Evolutionary conservation across 2,888 invertebrate species (phyloP).

Genomic region (Tetranychus truncatus): DNA sequence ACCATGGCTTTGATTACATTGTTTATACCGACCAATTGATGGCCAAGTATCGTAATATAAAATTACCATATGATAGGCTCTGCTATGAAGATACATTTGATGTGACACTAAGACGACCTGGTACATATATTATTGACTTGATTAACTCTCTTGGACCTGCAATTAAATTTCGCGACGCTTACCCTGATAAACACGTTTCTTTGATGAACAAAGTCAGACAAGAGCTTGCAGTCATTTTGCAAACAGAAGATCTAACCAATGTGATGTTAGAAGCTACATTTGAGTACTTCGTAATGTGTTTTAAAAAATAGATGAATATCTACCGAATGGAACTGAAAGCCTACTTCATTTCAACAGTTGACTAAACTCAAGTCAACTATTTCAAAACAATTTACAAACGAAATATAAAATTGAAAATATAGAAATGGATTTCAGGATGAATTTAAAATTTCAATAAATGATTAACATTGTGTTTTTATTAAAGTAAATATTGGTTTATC

Average conservation of each 20-base stretch:
- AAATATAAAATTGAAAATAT: no score
- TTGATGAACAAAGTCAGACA: neutral
- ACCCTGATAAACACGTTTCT: neutral
- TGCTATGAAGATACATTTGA: neutral
- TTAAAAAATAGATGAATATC: neutral
- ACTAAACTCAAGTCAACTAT: no score
- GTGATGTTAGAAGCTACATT: neutral
- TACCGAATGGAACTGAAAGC: no score
- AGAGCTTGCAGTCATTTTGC: neutral
- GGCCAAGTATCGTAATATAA: neutral
- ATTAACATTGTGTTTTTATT: no score
- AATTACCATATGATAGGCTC: neutral
- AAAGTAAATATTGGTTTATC: no score
- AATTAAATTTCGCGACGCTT: neutral
- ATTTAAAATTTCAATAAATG: no score
- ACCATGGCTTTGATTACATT: neutral
- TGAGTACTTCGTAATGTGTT: neutral
- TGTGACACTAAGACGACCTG: neutral
- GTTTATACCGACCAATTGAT: neutral
- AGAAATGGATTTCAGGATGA: no score
- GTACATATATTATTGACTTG: neutral
- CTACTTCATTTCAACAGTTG: no score
- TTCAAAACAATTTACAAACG: no score
- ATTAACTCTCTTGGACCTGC: neutral
- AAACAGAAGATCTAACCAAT: neutral